Base-by-base conservation (phyloP, 2,888 invertebrate species). In the Andrena chrysosceles region DNA sequence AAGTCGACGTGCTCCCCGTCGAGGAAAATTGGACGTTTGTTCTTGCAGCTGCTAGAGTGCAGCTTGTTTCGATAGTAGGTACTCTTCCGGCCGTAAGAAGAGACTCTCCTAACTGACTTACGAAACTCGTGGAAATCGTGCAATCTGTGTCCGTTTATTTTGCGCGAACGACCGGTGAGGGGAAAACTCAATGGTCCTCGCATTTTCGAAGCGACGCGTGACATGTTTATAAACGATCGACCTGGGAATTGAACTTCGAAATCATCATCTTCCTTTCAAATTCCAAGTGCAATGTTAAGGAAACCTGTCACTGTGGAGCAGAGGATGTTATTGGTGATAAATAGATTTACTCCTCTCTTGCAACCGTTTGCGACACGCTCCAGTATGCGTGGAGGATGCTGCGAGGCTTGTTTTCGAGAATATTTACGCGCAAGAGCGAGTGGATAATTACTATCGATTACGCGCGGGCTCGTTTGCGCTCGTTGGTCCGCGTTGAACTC, bases 381-480 rank as follows among this genome's bases (percentile, higher is more conserved):
- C 1, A 26, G 16, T 16, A 4, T 42, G 23, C n/a, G 13, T n/a
- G 16, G n/a, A 31, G 2, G 13, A 20, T 13, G 23, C 26, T 33
- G 49, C 29, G 49, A 10, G 56, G 33, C 42, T 74, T 70, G 70
- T 71, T 79, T 86, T 81, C 73, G 70, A 67, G 59, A 63, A 75
- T 86, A 86, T 84, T 84, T 84, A 76, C 82, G 80, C 68, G 79
- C 70, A 42, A 67, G 48, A 86, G 70, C 75, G 64, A 63, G 70
- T 20, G 72, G 81, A 85, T 87, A 87, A 87, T 85, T 87, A 87
- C 70, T 84, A 87, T 87, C 82, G 87, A 87, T 87, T 80, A 70
- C 63, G 72, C 67, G 48, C 63, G 60, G 66, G 42, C 60, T 78
- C 71, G 74, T 80, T 66, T 63, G 67, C 69, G 73, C 74, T 74